Conservation (phyloP, 2,113 vertebrate species). For the Elgaria multicarinata region DNA sequence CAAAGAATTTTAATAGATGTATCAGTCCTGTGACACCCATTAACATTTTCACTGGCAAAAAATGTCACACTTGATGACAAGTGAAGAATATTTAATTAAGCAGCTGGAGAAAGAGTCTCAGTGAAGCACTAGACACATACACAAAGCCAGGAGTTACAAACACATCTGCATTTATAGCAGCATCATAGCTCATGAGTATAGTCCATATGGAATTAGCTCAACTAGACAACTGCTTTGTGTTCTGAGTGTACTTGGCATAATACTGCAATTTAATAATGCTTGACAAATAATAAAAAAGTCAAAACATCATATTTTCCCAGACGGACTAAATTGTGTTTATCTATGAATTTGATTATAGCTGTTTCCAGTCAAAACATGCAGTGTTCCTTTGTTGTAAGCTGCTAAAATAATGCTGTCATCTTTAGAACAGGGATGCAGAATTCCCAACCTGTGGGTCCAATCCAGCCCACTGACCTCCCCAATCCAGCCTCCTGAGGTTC, state of each 20-base stretch:
- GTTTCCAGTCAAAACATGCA: background rate
- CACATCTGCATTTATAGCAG: constrained; percentile 18
- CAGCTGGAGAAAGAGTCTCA: constrained; percentile 27
- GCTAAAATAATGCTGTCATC: background rate
- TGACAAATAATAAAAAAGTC: constrained; percentile 20
- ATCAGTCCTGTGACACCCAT: constrained; percentile 36
- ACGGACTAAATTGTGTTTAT: constrained; percentile 18
- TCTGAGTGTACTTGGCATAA: constrained; percentile 29
- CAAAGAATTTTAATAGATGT: constrained; percentile 51
- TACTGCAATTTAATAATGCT: constrained; percentile 32
- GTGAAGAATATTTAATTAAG: constrained; percentile 52
- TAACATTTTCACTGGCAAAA: constrained; percentile 55
- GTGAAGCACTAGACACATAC: background rate
- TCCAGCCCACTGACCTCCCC: too few relatives aligned
- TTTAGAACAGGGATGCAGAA: background rate
- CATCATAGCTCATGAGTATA: constrained; percentile 21
- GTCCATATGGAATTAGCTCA: constrained; percentile 33
- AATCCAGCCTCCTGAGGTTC: too few relatives aligned
- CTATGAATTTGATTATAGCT: background rate
- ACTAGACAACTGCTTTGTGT: constrained; percentile 5
- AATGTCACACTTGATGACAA: constrained; percentile 42
- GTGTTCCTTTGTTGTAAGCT: constrained; percentile 5
- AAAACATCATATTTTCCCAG: constrained; percentile 7
- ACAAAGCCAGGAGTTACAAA: constrained; percentile 57
- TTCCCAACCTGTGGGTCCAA: too few relatives aligned